Base-by-base conservation (phyloP, 2,113 vertebrate species). In the Perccottus glenii region DNA sequence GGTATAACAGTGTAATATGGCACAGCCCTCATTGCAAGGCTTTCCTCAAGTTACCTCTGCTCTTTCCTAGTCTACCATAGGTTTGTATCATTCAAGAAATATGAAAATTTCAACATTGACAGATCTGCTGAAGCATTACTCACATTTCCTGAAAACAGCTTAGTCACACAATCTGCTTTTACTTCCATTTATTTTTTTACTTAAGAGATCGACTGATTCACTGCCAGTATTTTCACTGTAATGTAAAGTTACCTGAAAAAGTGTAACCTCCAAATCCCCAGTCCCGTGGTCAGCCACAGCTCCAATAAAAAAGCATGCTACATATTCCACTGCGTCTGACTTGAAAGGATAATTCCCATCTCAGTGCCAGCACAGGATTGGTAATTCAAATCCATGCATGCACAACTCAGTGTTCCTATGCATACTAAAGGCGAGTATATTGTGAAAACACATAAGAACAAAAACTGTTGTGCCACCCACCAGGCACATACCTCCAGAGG, bases 401-500 rank as follows among this genome's bases (percentile, higher is more conserved):
- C 15, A 11, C 50, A 66, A 79, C 59, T 64, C 61, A 16, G 51
- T 60, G 61, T 83, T 78, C 46, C 69, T 53, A 83, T 82, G 84
- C 85, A 85, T 81, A 88, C 84, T 77, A 87, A 88, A 85, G 78
- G 33, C 56, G 4, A 72, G 68, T 12, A 35, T 11, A 70, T 72
- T 86, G 82, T 84, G 70, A 82, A 86, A 89, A 89, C 71, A 84
- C 69, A 71, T 73, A 77, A 71, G 82, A 84, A 84, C 70, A 68
- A 87, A 52, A 88, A 85, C 67, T 35, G 9, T 65, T 64, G 57
- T 10, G 46, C 82, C 83, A 76, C 70, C 85, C 81, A 84, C 85
- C 72, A 86, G 81, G 78, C 80, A 87, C 89, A 90, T 82, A 86
- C 80, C 71, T 85, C 86, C 81, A 77, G 82, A 91, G 87, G 85